A percentile compares a stretch with the other conserved stretches of the same genome.
Evolutionary conservation across 64 coral and sea anemone species (phyloP).

Genomic region (Hydrozoanthus tunicans): DNA sequence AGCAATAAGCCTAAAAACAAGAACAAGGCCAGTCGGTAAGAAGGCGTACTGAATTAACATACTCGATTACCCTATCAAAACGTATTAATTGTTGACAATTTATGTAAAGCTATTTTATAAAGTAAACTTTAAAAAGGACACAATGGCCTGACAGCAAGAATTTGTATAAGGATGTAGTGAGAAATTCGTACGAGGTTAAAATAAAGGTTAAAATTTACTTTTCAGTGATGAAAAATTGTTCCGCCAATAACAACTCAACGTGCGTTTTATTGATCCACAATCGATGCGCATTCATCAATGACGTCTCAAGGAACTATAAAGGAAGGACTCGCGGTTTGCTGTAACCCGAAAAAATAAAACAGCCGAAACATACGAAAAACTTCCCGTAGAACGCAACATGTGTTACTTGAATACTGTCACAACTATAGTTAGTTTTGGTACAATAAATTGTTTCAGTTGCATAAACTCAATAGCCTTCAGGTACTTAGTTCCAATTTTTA

Average conservation of each 20-base stretch:
- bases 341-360: neutral
- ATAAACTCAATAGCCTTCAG: neutral
- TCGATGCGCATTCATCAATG: neutral
- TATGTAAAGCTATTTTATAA: conserved; percentile 11
- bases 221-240: neutral
- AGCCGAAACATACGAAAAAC: neutral
- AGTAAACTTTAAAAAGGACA: conserved; percentile 58
- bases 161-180: neutral
- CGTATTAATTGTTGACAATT: neutral
- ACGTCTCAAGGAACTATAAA: neutral
- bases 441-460: neutral
- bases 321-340: conserved; percentile 20
- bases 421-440: neutral
- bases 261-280: neutral
- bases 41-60: conserved; percentile 43
- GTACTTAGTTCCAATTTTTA: neutral
- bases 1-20: conserved; percentile 44
- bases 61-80: conserved; percentile 13
- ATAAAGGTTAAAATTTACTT: conserved; percentile 32
- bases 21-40: conserved; percentile 51
- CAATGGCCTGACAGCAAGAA: conserved; percentile 49
- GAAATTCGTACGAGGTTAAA: neutral
- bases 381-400: conserved; percentile 5
- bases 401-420: conserved; percentile 33
- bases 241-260: neutral